These are phyloP conservation scores for Laupala kohalensis DNA, from an alignment of 1,140 invertebrate genomes.

Conservation along the genomic window DNA sequence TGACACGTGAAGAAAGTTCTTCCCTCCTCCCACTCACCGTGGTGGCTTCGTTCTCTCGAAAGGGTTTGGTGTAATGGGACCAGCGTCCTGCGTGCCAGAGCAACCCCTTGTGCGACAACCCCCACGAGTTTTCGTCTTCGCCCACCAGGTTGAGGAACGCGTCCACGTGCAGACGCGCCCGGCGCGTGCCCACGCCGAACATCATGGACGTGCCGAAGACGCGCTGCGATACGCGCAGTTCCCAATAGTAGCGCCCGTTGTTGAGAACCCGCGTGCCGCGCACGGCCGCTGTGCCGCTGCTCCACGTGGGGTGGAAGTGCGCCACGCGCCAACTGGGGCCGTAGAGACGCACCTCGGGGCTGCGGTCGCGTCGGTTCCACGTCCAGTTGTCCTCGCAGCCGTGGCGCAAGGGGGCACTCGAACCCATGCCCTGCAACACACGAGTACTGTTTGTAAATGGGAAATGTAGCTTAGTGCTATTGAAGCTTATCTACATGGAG, in stretches of 20 bases:
- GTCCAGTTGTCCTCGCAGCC: conserved; percentile 50
- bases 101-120: conserved; percentile 57
- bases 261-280: conserved; percentile 48
- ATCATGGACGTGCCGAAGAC: conserved; percentile 66
- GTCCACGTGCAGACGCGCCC: conserved; percentile 46
- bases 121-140: conserved; percentile 56
- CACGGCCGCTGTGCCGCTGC: conserved; percentile 56
- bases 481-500: no score
- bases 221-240: conserved; percentile 46
- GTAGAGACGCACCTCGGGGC: conserved; percentile 46
- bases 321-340: conserved; percentile 36
- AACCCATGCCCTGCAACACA: neutral
- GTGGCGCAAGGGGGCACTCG: conserved; percentile 22
- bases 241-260: conserved; percentile 44
- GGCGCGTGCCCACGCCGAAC: conserved; percentile 55
- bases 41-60: conserved; percentile 52
- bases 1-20: no score
- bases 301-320: conserved; percentile 63
- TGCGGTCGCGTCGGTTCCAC: conserved; percentile 47
- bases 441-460: no score
- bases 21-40: conserved; percentile 35
- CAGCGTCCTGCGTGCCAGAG: conserved; percentile 52
- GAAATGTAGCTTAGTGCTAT: no score
- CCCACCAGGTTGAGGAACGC: conserved; percentile 56
- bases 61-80: conserved; percentile 48